phyloP scores from a whole-genome alignment of 2,113 vertebrate genomes.

The Chionomys nivalis region DNA sequence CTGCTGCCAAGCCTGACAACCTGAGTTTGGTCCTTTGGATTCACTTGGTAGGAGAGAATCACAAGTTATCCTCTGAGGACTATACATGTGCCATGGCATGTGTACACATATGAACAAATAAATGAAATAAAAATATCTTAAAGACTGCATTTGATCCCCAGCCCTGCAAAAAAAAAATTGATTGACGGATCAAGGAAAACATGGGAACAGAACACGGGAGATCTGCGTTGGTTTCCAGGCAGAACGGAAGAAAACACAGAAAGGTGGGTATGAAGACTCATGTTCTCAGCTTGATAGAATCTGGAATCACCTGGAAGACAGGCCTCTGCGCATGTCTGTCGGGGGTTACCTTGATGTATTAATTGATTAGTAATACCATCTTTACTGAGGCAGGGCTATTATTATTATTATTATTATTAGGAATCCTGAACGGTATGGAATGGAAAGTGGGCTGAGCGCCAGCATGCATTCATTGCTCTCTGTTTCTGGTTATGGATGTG shows the following conservation, averaged over 20 bases:
- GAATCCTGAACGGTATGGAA: neutral
- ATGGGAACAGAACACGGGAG: neutral
- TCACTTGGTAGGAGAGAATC: neutral
- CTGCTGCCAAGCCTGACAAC: neutral
- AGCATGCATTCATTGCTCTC: neutral
- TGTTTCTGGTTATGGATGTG: neutral
- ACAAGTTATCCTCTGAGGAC: neutral
- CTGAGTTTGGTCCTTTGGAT: neutral
- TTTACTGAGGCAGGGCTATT: too few relatives aligned
- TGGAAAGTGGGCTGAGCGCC: neutral
- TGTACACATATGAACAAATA: neutral
- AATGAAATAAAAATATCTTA: neutral
- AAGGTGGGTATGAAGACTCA: neutral
- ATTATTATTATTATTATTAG: too few relatives aligned
- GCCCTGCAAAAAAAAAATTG: neutral
- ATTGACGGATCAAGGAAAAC: neutral
- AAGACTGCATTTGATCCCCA: neutral
- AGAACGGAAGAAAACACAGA: neutral
- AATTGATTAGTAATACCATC: neutral
- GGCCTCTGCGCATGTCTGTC: neutral
- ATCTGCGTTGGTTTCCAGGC: neutral
- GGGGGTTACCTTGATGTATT: neutral
- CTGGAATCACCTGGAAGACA: neutral
- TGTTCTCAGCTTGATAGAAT: neutral
- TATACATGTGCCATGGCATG: neutral